phyloP scores from a whole-genome alignment of 2,113 vertebrate species.

The Neofelis nebulosa region DNA sequence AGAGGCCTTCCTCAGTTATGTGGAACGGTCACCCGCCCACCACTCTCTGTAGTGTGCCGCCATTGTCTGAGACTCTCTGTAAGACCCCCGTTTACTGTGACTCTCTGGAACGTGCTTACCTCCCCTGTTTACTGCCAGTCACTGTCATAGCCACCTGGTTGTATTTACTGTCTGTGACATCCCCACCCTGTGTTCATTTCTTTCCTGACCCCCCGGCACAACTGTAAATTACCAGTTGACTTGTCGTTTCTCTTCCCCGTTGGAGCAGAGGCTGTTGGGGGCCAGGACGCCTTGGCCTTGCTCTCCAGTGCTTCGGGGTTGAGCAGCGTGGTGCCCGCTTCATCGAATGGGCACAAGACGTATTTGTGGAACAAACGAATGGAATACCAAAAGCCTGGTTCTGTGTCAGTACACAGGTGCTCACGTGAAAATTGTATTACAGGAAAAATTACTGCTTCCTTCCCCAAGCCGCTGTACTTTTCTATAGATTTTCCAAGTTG shows the following conservation, averaged over 20 bases:
- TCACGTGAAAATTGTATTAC: not conserved
- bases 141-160: not conserved
- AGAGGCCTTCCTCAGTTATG: not conserved
- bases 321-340: not conserved
- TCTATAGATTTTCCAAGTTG: not conserved
- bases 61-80: too few species aligned
- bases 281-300: not conserved
- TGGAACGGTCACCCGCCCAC: accelerated
- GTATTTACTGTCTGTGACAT: accelerated
- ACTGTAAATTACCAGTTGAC: accelerated
- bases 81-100: too few species aligned
- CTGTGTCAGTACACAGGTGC: not conserved
- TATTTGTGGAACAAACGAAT: not conserved
- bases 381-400: not conserved
- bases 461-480: not conserved
- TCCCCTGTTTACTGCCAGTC: too few species aligned
- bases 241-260: not conserved
- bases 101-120: not conserved
- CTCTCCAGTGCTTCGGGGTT: not conserved
- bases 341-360: not conserved
- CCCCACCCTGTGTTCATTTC: not conserved
- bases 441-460: not conserved
- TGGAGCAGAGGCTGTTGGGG: not conserved
- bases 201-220: not conserved
- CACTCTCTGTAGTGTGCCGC: too few species aligned